These are phyloP conservation scores for Sigmodon hispidus DNA, from an alignment of 2,113 vertebrate species.

Conservation along the genomic window DNA sequence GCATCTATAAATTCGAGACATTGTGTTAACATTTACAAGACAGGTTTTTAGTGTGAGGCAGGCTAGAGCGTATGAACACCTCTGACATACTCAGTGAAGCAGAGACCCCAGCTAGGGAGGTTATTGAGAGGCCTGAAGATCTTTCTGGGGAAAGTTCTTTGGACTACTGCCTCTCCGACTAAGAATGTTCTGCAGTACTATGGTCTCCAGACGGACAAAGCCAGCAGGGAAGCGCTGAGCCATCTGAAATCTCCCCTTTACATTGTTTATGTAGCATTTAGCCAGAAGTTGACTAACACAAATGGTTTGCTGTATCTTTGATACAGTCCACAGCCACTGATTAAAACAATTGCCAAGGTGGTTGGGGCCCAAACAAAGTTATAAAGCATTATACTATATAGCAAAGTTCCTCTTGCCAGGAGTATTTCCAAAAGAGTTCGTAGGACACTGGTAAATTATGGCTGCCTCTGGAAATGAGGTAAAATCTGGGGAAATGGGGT, in stretches of 20 bases:
- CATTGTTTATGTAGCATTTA: not conserved
- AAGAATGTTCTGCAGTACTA: not conserved
- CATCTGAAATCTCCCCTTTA: no score
- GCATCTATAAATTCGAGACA: not conserved
- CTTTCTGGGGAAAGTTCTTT: not conserved
- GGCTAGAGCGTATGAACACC: not conserved
- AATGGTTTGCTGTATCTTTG: not conserved
- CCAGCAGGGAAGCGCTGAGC: not conserved
- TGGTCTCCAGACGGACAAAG: not conserved
- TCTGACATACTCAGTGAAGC: not conserved
- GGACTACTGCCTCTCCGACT: not conserved
- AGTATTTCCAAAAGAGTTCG: slow-evolving; percentile 24
- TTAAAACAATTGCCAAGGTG: not conserved
- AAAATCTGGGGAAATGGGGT: not conserved
- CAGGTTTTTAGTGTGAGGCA: not conserved
- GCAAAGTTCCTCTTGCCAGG: not conserved
- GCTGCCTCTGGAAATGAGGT: not conserved
- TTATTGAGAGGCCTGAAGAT: not conserved
- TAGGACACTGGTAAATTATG: not conserved
- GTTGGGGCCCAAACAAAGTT: not conserved
- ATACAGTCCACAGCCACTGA: not conserved
- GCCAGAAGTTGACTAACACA: not conserved
- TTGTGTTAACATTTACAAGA: not conserved
- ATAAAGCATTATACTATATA: not conserved
- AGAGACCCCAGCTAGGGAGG: not conserved